Evolutionary conservation across 64 coral and sea anemone species (phyloP).

Genomic region (Porites lutea): DNA sequence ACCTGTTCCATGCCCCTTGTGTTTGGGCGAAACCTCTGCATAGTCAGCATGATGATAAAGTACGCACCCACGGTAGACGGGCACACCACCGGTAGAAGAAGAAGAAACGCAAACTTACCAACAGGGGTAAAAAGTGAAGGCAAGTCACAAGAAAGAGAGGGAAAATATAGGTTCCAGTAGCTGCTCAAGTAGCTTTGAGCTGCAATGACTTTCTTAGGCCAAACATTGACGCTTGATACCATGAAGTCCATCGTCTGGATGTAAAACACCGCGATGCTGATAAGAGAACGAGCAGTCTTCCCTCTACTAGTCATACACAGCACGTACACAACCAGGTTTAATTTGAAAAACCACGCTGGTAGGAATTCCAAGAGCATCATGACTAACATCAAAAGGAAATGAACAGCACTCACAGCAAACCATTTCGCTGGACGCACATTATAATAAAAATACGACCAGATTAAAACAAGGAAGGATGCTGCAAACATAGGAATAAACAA

Average conservation of each 20-base stretch:
- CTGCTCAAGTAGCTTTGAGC: conserved; percentile 59
- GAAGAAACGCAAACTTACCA: conserved; percentile 47
- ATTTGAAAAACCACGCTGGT: conserved; percentile 46
- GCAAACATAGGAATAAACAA: background rate
- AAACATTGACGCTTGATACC: conserved; percentile 21
- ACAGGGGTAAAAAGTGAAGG: conserved; percentile 47
- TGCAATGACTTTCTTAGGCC: conserved; percentile 21
- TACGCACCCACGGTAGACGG: background rate
- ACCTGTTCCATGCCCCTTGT: background rate
- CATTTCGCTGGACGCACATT: conserved; percentile 2
- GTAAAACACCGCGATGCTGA: conserved; percentile 47
- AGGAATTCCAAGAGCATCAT: conserved; percentile 32
- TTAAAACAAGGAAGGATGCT: background rate
- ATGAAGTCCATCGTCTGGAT: conserved; percentile 62
- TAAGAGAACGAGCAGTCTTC: conserved; percentile 12
- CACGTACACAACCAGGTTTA: conserved; percentile 25
- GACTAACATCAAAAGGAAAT: background rate
- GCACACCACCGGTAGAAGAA: conserved; percentile 39
- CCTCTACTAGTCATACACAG: conserved; percentile 26
- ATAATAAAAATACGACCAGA: conserved; percentile 15
- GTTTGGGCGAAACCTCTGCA: conserved; percentile 20
- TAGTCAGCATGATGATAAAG: background rate
- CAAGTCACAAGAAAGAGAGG: conserved; percentile 30
- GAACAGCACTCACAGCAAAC: background rate
- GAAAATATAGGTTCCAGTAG: conserved; percentile 40